A percentile compares a stretch with the other conserved stretches of the same genome.
phyloP scores from a whole-genome alignment of 2,113 vertebrate species.

The Pomatorhinus ruficollis region DNA sequence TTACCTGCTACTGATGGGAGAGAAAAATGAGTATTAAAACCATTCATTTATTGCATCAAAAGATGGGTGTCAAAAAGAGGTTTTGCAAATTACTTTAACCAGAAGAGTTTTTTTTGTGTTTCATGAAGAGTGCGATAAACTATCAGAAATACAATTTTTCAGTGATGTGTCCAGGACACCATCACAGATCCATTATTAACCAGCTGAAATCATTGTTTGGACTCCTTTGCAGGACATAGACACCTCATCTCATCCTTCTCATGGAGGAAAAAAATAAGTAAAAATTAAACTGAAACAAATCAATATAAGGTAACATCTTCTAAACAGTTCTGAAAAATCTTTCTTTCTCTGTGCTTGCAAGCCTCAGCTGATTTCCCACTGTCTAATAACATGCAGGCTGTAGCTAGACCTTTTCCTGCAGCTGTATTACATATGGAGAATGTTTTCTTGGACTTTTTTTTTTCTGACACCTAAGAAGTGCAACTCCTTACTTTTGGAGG shows the following conservation, averaged over 20 bases:
- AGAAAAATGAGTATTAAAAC: background rate
- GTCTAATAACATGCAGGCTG: background rate
- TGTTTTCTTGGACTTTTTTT: background rate
- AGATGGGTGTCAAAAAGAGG: background rate
- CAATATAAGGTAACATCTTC: background rate
- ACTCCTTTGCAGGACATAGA: background rate
- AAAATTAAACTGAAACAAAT: background rate
- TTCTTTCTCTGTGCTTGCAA: background rate
- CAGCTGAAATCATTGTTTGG: background rate
- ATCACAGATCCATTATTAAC: background rate
- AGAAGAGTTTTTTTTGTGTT: background rate
- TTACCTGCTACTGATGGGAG: background rate
- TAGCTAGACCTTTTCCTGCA: background rate
- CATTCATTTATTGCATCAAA: background rate
- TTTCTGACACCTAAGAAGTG: background rate
- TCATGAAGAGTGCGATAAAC: background rate
- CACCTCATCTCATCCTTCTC: background rate
- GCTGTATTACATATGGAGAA: background rate
- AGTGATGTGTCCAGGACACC: rapidly evolving
- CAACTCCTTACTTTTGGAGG: background rate
- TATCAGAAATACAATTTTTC: background rate
- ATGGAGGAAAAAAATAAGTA: rapidly evolving
- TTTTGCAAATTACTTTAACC: background rate
- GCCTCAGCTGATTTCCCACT: background rate
- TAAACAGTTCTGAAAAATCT: background rate